Evolutionary conservation across 1,140 invertebrate genomes (phyloP).

Genomic region (Colletes latitarsis): DNA sequence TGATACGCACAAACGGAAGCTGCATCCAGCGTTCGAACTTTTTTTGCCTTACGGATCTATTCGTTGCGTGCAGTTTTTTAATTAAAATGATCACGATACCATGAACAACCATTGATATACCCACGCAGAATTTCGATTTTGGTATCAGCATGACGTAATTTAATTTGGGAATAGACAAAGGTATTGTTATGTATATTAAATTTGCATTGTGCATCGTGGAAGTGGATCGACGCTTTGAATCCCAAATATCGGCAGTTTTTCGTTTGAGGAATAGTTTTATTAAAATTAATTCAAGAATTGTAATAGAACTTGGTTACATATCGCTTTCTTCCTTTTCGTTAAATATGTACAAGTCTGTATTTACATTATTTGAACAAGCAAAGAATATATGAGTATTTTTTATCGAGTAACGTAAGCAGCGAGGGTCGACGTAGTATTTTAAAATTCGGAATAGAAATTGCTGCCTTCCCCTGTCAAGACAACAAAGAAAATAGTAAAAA

Average conservation of each 20-base stretch:
- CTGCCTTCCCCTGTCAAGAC: too few species aligned
- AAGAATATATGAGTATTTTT: too few species aligned
- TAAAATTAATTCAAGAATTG: too few species aligned
- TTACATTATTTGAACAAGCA: too few species aligned
- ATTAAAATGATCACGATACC: conserved; percentile 11
- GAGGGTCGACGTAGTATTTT: too few species aligned
- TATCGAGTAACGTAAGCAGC: too few species aligned
- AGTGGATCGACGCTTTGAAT: background rate
- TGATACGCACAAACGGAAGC: too few species aligned
- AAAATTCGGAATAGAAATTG: too few species aligned
- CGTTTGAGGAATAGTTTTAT: background rate
- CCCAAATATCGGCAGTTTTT: background rate
- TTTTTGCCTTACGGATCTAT: background rate
- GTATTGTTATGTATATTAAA: background rate
- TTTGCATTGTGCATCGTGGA: background rate
- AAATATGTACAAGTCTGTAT: too few species aligned
- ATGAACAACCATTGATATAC: background rate
- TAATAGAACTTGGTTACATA: too few species aligned
- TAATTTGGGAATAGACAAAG: background rate
- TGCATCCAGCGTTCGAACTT: background rate
- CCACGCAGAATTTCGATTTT: background rate
- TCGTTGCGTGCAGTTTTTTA: background rate
- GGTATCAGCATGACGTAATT: background rate
- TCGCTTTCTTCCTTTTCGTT: too few species aligned
- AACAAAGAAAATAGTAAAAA: too few species aligned